Conservation (phyloP, 2,797 vertebrate species). For the Psittacula derbiana region DNA sequence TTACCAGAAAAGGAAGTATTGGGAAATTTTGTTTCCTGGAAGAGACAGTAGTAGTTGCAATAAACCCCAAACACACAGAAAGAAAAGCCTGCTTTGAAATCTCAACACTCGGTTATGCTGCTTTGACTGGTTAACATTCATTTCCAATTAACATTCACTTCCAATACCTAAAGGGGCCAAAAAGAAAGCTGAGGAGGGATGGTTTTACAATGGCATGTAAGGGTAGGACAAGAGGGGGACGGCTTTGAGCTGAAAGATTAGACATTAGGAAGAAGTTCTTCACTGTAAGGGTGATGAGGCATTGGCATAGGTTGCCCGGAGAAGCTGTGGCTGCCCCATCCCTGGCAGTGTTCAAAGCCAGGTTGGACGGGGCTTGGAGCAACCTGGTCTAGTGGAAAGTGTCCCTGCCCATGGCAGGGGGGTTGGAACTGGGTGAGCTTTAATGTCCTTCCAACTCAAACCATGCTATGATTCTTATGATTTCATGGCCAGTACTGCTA, state of each 20-base stretch:
- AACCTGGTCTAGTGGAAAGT: not conserved
- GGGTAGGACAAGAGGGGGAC: not conserved
- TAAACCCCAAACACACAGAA: not conserved
- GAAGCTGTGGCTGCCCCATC: not conserved
- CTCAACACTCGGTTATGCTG: not conserved
- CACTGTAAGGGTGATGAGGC: not conserved
- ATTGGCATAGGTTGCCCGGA: not conserved
- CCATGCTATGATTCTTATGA: too few species aligned
- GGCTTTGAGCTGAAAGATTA: not conserved
- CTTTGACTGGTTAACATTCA: not conserved
- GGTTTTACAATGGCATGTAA: not conserved
- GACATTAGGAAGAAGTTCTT: not conserved
- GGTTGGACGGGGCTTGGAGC: not conserved
- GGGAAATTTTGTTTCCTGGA: constrained; percentile 47
- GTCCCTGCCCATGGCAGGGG: not conserved
- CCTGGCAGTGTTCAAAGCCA: not conserved
- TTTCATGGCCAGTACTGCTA: not conserved
- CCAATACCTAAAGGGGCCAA: not conserved
- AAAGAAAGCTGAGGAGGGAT: not conserved
- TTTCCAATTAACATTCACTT: not conserved
- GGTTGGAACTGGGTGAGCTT: too few species aligned
- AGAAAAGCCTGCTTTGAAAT: constrained; percentile 18
- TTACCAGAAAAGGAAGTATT: constrained; percentile 48
- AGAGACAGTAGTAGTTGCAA: not conserved
- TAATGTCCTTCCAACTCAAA: too few species aligned